Evolutionary conservation across 1,140 invertebrate species (phyloP).

Genomic region (Scaptomyza pallida): DNA sequence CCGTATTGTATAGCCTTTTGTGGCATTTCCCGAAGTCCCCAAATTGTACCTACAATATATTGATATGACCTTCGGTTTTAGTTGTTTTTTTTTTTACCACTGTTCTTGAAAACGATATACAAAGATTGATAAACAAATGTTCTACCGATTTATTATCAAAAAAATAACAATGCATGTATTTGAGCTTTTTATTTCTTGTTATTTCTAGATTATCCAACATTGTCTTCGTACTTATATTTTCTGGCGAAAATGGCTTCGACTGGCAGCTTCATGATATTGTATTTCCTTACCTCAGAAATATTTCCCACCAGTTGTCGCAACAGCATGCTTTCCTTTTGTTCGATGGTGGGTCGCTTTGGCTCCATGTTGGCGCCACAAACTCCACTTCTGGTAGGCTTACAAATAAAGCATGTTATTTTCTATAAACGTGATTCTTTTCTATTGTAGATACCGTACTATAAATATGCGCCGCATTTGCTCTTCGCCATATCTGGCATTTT

Average conservation of each 20-base stretch:
- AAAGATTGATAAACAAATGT: too few species aligned
- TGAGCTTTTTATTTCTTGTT: neutral
- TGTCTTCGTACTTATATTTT: constrained; percentile 86
- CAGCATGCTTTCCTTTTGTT: constrained; percentile 88
- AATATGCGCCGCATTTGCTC: constrained; percentile 86
- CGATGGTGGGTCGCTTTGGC: constrained; percentile 89
- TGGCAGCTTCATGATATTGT: constrained; percentile 88
- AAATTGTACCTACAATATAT: too few species aligned
- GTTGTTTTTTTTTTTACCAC: too few species aligned
- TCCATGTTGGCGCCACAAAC: constrained; percentile 90
- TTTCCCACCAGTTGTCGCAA: constrained; percentile 88
- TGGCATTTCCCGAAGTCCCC: too few species aligned
- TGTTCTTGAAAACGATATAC: too few species aligned
- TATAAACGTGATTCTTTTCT: neutral
- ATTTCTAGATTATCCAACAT: constrained; percentile 45
- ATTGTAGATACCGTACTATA: constrained; percentile 84
- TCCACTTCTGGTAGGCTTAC: constrained; percentile 86
- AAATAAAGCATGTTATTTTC: too few species aligned
- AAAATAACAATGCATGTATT: too few species aligned
- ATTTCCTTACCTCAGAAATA: constrained; percentile 89
- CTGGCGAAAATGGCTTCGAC: constrained; percentile 89
- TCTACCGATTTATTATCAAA: too few species aligned
- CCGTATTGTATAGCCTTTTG: too few species aligned
- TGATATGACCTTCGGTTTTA: too few species aligned
- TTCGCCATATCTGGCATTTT: constrained; percentile 86